These are phyloP conservation scores for Aurelia aurita DNA, from an alignment of 30 jellyfish, hydroid and myxozoan species.

Conservation along the genomic window DNA sequence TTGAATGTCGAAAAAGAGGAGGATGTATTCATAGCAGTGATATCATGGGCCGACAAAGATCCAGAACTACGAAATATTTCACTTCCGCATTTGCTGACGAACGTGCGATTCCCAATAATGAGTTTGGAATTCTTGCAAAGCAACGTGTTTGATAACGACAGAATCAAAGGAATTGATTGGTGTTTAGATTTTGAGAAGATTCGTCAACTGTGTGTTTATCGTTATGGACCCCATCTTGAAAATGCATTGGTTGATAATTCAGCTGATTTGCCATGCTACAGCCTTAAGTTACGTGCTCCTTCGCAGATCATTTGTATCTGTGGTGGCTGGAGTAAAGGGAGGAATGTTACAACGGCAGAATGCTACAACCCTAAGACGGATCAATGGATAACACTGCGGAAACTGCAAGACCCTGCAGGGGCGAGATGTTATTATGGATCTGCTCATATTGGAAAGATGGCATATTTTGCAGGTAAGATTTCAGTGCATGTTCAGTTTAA, in stretches of 20 bases:
- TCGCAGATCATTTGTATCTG: constrained; percentile 60
- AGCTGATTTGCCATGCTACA: constrained; percentile 50
- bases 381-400: constrained; percentile 53
- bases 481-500: not conserved
- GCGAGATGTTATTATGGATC: constrained; percentile 83
- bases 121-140: constrained; percentile 41
- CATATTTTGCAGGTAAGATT: constrained; percentile 59
- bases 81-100: constrained; percentile 47
- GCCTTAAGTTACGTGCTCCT: constrained; percentile 60
- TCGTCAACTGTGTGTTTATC: constrained; percentile 45
- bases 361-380: constrained; percentile 70
- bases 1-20: constrained; percentile 73
- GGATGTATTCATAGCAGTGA: constrained; percentile 53
- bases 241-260: constrained; percentile 36
- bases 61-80: constrained; percentile 39
- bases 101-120: constrained; percentile 79
- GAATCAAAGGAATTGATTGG: constrained; percentile 9
- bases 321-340: constrained; percentile 95
- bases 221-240: constrained; percentile 19
- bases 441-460: constrained; percentile 18
- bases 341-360: constrained; percentile 73
- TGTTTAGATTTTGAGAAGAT: constrained; percentile 29
- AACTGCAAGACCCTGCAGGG: constrained; percentile 73
- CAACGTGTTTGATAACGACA: constrained; percentile 32
- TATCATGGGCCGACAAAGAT: constrained; percentile 76